phyloP scores from a whole-genome alignment of 2,888 invertebrate species.

The Papilio elwesi region DNA sequence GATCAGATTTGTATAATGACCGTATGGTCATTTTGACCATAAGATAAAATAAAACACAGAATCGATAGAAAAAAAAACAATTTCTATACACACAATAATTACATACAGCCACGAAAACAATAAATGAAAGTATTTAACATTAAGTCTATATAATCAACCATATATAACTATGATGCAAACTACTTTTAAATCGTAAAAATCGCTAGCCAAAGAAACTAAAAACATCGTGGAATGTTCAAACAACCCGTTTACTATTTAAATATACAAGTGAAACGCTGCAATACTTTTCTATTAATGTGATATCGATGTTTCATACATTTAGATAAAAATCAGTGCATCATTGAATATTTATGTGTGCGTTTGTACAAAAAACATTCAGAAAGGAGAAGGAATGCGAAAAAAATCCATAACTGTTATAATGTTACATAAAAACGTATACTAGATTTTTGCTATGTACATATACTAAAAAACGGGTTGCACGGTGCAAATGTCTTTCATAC shows the following conservation, averaged over 20 bases:
- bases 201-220: slow-evolving; percentile 25
- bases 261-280: slow-evolving; percentile 14
- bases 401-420: slow-evolving; percentile 2
- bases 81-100: background rate
- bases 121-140: background rate
- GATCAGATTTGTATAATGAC: background rate
- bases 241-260: slow-evolving; percentile 19
- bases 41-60: background rate
- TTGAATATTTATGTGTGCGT: background rate
- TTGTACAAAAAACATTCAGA: background rate
- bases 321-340: background rate
- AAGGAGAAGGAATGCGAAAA: slow-evolving; percentile 33
- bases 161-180: background rate
- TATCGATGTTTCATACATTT: no score
- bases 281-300: background rate
- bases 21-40: slow-evolving; percentile 3
- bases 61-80: background rate
- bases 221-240: slow-evolving; percentile 36
- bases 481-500: slow-evolving; percentile 39
- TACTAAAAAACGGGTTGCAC: slow-evolving; percentile 28
- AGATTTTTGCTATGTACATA: slow-evolving; percentile 24
- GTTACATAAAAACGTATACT: slow-evolving; percentile 40
- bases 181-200: slow-evolving; percentile 7
- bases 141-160: slow-evolving; percentile 1
- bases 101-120: background rate